Evolutionary conservation across 2,797 vertebrate genomes (phyloP).

Genomic region (Pantherophis vulpinus): DNA sequence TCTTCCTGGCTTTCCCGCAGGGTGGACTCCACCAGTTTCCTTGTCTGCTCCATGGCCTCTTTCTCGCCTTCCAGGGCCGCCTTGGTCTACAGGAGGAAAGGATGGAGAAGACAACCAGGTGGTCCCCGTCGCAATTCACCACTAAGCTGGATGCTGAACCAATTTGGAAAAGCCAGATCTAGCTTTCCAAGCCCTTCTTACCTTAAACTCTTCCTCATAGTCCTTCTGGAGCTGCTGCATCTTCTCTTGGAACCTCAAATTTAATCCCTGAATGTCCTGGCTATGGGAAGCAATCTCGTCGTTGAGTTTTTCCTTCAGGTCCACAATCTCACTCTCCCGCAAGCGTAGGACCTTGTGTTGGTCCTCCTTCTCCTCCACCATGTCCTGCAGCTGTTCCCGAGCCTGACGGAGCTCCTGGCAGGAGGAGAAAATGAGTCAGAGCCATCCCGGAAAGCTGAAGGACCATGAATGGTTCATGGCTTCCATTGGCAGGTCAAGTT

Average conservation of each 20-base stretch:
- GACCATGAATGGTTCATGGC: not conserved
- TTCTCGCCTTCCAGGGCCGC: constrained; percentile 52
- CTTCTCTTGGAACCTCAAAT: constrained; percentile 74
- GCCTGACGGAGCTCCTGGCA: constrained; percentile 77
- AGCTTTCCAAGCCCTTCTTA: constrained; percentile 42
- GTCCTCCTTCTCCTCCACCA: constrained; percentile 71
- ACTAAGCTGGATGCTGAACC: not conserved
- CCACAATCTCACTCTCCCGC: constrained; percentile 80
- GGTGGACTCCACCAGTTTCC: constrained; percentile 74
- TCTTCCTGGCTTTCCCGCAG: constrained; percentile 75
- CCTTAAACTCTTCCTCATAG: constrained; percentile 81
- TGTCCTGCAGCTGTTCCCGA: constrained; percentile 72
- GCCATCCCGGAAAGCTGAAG: not conserved
- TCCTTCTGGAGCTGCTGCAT: constrained; percentile 76
- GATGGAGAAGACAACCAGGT: not conserved
- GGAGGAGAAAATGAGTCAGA: not conserved
- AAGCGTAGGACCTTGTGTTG: constrained; percentile 71
- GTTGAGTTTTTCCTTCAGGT: constrained; percentile 72
- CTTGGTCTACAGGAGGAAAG: constrained; percentile 52
- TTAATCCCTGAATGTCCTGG: constrained; percentile 79
- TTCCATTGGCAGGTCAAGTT: not conserved
- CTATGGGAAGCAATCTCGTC: constrained; percentile 75
- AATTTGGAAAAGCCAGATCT: not conserved
- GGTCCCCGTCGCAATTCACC: not conserved
- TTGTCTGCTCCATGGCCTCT: constrained; percentile 65